Conservation (phyloP, 1,140 invertebrate genomes). For the Drosophila equinoxialis region DNA sequence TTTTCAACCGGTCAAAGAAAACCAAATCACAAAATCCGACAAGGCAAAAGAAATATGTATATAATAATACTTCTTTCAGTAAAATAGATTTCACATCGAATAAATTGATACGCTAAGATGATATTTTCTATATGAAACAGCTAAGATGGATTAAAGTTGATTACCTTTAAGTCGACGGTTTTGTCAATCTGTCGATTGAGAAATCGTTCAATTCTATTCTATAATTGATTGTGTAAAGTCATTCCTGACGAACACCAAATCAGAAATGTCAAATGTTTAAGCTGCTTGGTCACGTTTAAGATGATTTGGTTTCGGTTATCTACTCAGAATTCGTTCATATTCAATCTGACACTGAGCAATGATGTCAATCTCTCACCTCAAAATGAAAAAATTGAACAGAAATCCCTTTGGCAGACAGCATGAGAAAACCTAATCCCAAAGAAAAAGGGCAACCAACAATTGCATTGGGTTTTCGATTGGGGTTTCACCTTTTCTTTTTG, state of each 20-base stretch:
- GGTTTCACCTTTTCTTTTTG: neutral
- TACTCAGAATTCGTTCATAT: slow-evolving; percentile 35
- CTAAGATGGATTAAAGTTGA: no score
- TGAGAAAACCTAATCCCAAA: slow-evolving; percentile 18
- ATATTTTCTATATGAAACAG: no score
- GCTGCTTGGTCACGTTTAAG: neutral
- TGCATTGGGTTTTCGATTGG: neutral
- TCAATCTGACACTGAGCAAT: slow-evolving; percentile 53
- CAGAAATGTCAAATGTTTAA: neutral
- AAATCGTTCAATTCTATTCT: no score
- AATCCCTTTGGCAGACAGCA: slow-evolving; percentile 41
- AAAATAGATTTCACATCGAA: no score
- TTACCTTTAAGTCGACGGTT: no score
- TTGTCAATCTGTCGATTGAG: no score
- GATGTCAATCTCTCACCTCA: slow-evolving; percentile 59
- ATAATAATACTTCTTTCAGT: neutral
- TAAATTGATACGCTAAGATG: no score
- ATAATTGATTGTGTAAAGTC: no score
- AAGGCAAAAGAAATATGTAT: neutral
- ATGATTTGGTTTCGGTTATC: neutral
- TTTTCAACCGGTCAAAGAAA: neutral
- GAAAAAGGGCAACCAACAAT: slow-evolving; percentile 2
- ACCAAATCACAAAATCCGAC: neutral
- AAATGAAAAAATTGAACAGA: slow-evolving; percentile 39
- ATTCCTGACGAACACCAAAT: neutral